Evolutionary conservation across 2,113 vertebrate genomes (phyloP).

Genomic region (Xenus cinereus): DNA sequence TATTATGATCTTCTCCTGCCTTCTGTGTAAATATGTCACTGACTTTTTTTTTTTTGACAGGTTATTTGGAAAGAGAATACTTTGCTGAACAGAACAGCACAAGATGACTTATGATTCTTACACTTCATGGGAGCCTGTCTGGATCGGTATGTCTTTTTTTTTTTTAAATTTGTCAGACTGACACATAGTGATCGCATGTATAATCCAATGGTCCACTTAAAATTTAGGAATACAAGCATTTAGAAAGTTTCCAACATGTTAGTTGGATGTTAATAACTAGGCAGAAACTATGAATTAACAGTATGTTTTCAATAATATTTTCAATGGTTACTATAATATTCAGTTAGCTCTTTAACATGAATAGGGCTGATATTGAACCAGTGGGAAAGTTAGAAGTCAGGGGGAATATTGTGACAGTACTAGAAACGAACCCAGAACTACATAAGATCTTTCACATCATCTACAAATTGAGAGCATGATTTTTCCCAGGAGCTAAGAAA

Average conservation of each 20-base stretch:
- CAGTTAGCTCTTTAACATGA: neutral
- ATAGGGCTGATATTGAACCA: neutral
- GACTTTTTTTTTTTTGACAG: neutral
- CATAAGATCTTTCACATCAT: neutral
- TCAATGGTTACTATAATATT: neutral
- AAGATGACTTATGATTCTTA: constrained; percentile 29
- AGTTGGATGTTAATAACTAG: neutral
- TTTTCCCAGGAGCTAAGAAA: neutral
- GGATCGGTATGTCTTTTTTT: neutral
- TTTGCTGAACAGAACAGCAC: constrained; percentile 32
- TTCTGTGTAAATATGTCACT: neutral
- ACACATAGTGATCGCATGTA: neutral
- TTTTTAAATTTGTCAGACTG: neutral
- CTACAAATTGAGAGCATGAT: neutral
- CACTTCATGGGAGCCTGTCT: neutral
- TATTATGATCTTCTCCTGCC: neutral
- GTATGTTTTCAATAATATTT: neutral
- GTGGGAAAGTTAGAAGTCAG: neutral
- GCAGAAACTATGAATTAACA: neutral
- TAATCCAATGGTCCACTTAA: neutral
- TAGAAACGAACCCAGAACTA: neutral
- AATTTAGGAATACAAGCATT: neutral
- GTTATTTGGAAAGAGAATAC: neutral
- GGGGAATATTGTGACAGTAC: neutral
- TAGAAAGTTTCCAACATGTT: neutral